Base-by-base conservation (phyloP, 2,113 vertebrate genomes). In the Gasterosteus aculeatus region DNA sequence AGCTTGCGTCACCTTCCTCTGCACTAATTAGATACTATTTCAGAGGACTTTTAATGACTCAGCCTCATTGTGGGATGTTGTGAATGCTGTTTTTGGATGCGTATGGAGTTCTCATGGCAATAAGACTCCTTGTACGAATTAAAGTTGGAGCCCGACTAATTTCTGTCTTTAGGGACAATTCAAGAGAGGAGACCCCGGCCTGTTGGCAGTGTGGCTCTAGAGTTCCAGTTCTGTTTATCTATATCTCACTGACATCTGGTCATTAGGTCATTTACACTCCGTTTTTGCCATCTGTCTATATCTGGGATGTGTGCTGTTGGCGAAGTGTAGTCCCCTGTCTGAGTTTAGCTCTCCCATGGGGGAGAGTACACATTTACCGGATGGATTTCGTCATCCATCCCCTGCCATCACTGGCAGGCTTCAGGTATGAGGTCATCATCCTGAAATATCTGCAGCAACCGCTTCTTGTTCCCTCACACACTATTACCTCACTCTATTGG, bases 371-470 rank as follows among this genome's bases (percentile, higher is more conserved):
- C 16, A 7, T 14, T 78, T 64, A 87, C 80, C 78, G 77, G 79
- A 86, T 78, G 74, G 75, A 68, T 87, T 89, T 84, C 75, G 67
- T 90, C 87, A 91, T 77, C 82, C 67, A 72, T 88, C 82, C 80
- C 54, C 58, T n/a, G 67, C 62, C 80, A 72, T 89, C 83, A 63
- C 42, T 75, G 76, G 81, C 83, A 54, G 84, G 57, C 83, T 77
- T 84, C 53, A 49, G 69, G 69, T 59, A 78, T 89, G 85, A 92
- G 82, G 89, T 93, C 87, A 90, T 90, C 79, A 35, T 77, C 80
- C 82, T 35, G 7, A 88, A 93, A 92, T 90, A 82, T 31, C 64
- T 46, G 64, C 11, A 69, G 77, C 66, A 39, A 78, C 81, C 72
- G 61, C 75, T 82, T 69, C 78, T 78, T 68, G 54, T 57, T 66